phyloP scores from a whole-genome alignment of 2,797 vertebrate genomes.

The Myripristis murdjan region DNA sequence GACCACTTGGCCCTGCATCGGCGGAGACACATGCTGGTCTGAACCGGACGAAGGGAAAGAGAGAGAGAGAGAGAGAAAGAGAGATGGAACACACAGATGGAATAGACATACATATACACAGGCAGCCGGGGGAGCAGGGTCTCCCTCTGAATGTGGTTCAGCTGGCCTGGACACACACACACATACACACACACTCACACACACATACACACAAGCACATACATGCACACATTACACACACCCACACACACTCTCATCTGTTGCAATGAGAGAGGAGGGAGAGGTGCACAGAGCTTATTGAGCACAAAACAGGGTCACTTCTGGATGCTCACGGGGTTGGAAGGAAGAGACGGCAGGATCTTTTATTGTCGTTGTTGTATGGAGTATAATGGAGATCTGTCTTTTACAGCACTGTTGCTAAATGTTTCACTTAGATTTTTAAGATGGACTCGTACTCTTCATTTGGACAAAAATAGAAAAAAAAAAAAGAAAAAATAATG shows the following conservation, averaged over 20 bases:
- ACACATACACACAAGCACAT: slow-evolving; percentile 61
- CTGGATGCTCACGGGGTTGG: slow-evolving; percentile 68
- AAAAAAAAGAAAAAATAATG: slow-evolving; percentile 58
- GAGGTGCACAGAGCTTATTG: slow-evolving; percentile 77
- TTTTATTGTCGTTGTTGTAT: slow-evolving; percentile 66
- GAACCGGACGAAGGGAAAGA: slow-evolving; percentile 71
- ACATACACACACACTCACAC: slow-evolving; percentile 51
- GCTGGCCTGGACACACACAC: slow-evolving; percentile 91
- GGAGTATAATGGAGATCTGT: slow-evolving; percentile 75
- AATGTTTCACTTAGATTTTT: slow-evolving; percentile 80
- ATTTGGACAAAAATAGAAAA: slow-evolving; percentile 68
- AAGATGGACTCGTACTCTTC: slow-evolving; percentile 77
- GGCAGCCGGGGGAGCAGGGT: slow-evolving; percentile 89
- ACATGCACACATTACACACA: no score
- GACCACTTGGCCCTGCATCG: slow-evolving; percentile 99
- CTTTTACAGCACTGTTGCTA: slow-evolving; percentile 83
- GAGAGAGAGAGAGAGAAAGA: slow-evolving; percentile 43
- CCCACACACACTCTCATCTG: slow-evolving; percentile 39
- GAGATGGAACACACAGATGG: slow-evolving; percentile 10
- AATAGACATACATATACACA: slow-evolving; percentile 21
- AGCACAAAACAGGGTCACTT: slow-evolving; percentile 81
- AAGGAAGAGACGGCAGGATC: slow-evolving; percentile 69
- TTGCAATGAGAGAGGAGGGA: slow-evolving; percentile 72
- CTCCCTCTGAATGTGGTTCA: slow-evolving; percentile 92
- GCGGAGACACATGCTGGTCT: slow-evolving; percentile 98